These are phyloP conservation scores for Capreolus pygargus DNA, from an alignment of 2,113 vertebrate species.

Conservation along the genomic window DNA sequence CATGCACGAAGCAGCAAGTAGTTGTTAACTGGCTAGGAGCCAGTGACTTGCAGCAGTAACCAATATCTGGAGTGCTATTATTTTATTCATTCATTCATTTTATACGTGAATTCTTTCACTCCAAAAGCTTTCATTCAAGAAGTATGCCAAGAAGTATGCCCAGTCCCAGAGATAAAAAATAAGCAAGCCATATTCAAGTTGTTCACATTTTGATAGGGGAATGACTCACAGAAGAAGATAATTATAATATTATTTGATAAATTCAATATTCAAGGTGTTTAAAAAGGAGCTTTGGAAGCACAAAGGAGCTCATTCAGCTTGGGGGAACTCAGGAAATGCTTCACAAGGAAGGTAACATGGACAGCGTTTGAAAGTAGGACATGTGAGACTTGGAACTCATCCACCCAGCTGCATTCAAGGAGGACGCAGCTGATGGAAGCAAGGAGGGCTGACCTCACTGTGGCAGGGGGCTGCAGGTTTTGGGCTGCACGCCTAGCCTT, in stretches of 20 bases:
- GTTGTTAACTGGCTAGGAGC: not conserved
- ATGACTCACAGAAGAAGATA: conserved; percentile 28
- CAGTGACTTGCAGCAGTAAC: not conserved
- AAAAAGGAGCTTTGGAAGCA: conserved; percentile 23
- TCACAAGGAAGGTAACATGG: not conserved
- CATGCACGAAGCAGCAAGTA: not conserved
- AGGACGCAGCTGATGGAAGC: not conserved
- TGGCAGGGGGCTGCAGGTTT: not conserved
- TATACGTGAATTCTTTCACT: not conserved
- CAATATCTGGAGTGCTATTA: not conserved
- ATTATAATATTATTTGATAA: conserved; percentile 58
- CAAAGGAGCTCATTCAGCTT: conserved; percentile 35
- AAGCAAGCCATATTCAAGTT: not conserved
- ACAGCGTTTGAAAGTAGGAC: not conserved
- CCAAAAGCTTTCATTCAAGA: not conserved
- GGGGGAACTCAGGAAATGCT: conserved; percentile 23
- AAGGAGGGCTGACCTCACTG: not conserved
- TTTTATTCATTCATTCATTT: not conserved
- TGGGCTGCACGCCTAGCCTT: not conserved
- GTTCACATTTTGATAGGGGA: conserved; percentile 38
- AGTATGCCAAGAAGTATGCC: not conserved
- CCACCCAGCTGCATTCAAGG: not conserved
- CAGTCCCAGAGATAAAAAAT: not conserved
- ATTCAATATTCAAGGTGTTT: conserved; percentile 45
- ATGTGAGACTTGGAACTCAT: not conserved